Evolutionary conservation across 2,797 vertebrate genomes (phyloP), one percentile per base, ranked within the genome.

Genomic region (Staurois parvus): DNA sequence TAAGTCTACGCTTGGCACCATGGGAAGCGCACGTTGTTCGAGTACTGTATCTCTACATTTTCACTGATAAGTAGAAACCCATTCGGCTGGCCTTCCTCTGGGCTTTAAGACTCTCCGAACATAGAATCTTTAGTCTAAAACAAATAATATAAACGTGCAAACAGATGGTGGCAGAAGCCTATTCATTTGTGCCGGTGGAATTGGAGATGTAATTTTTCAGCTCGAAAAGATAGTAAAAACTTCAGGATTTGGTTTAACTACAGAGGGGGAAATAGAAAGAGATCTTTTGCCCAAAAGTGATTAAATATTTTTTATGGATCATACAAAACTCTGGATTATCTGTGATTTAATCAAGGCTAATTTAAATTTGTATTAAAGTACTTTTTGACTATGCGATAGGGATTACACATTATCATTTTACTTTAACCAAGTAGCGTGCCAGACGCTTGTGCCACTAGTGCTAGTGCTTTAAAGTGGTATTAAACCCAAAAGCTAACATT

Each of bases 31-130:
- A 85, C 86, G 24, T 73, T 90, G 87, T 83, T 83, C 89, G 82
- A 59, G 84, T 68, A 90, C 84, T 88, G 82, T 73, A 92, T 91
- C 89, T 85, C 91, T 85, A 78, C 87, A 89, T 88, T 88, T 80
- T 91, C 84, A 86, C 88, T 88, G 86, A 76, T 88, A 89, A 91
- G 77, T 81, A 72, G 88, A 92, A 93, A 91, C 84, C 92, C 88
- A 88, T 68, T 72, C 90, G 78, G 34, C 64, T 40, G 29, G 72
- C 56, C 84, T 52, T 52, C 85, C 89, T 48, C 21, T 88, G 90
- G 74, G 86, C 40, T 88, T 89, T 85, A 69, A 89, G 84, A 88
- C 82, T 82, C 87, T 85, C 87, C 79, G 91, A 91, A 90, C 89
- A 72, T 1, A 85, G 59, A 30, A 37, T 76, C 85, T 85, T 81